Conservation (phyloP, 2,797 vertebrate genomes). For the Garrulus glandarius region DNA sequence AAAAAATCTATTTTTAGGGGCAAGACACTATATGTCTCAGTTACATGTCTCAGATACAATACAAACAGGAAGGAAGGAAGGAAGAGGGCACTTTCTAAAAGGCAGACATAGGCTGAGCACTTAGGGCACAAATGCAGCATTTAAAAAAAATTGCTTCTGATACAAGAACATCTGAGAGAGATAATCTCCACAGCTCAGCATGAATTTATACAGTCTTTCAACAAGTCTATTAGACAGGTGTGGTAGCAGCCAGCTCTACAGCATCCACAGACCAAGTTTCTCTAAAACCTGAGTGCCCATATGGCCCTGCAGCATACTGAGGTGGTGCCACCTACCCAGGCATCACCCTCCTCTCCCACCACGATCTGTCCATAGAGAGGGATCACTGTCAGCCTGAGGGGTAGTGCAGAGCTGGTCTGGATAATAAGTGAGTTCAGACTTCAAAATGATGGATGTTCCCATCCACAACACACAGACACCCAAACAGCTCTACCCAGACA, state of each 20-base stretch:
- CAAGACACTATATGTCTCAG: neutral
- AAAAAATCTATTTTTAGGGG: neutral
- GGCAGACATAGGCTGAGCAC: neutral
- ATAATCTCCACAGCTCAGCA: constrained; percentile 49
- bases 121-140: neutral
- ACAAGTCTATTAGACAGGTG: constrained; percentile 33
- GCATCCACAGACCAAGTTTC: neutral
- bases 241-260: constrained; percentile 34
- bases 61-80: neutral
- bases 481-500: neutral
- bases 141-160: constrained; percentile 35
- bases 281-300: neutral
- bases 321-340: constrained; percentile 17
- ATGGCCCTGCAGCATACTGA: constrained; percentile 26
- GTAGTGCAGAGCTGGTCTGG: neutral
- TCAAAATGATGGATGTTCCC: neutral
- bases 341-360: neutral
- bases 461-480: neutral
- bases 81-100: neutral
- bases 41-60: neutral
- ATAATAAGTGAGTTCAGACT: neutral
- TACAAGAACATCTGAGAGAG: constrained; percentile 28
- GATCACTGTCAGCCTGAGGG: neutral
- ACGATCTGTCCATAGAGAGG: constrained; percentile 44
- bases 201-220: constrained; percentile 32